Evolutionary conservation across 1,140 invertebrate genomes (phyloP).

Genomic region (Diorhabda carinulata): DNA sequence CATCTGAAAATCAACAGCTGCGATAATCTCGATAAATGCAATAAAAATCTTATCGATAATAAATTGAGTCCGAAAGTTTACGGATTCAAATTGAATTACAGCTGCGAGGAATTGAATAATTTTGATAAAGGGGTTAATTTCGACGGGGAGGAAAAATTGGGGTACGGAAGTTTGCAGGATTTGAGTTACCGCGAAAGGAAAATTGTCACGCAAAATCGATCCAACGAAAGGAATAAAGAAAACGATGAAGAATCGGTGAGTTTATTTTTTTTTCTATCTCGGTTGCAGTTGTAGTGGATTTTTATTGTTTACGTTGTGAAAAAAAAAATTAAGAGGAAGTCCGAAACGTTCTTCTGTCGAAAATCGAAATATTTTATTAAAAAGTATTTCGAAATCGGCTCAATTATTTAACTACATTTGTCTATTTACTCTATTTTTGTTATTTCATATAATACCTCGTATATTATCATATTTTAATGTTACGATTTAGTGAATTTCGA

Average conservation of each 20-base stretch:
- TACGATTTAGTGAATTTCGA: too few relatives aligned
- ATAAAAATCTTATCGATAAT: conserved; percentile 32
- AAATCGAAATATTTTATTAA: too few relatives aligned
- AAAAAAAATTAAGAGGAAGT: too few relatives aligned
- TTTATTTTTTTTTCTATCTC: neutral
- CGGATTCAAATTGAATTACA: conserved; percentile 51
- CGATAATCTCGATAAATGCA: conserved; percentile 39
- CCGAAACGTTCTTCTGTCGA: too few relatives aligned
- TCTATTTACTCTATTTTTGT: too few relatives aligned
- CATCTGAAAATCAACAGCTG: conserved; percentile 37
- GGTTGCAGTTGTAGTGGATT: too few relatives aligned
- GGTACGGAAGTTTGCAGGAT: conserved; percentile 45
- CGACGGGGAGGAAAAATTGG: conserved; percentile 37
- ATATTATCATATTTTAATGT: too few relatives aligned
- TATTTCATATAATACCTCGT: too few relatives aligned
- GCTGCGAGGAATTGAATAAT: conserved; percentile 56
- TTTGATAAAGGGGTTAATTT: conserved; percentile 52
- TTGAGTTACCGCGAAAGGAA: conserved; percentile 31
- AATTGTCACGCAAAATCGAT: conserved; percentile 28
- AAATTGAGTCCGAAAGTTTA: conserved; percentile 61
- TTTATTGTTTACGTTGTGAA: too few relatives aligned
- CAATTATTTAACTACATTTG: too few relatives aligned
- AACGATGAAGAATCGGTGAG: conserved; percentile 23
- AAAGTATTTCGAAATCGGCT: too few relatives aligned
- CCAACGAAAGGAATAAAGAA: conserved; percentile 41